Evolutionary conservation across 1,140 invertebrate species (phyloP), one percentile per base, ranked within the genome.

Genomic region (Coboldia fuscipes): DNA sequence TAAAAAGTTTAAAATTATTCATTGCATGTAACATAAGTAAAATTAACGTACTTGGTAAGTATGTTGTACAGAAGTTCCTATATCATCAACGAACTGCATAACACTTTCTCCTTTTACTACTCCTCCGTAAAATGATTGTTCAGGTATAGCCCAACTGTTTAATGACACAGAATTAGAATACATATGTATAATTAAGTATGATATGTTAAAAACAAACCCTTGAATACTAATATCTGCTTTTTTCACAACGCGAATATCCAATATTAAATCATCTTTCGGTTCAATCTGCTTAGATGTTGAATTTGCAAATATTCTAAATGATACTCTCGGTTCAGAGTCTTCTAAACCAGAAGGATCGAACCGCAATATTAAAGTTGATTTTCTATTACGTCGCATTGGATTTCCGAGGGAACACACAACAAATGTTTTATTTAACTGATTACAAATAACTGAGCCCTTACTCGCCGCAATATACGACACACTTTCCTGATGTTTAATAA

Each of bases 121-220:
- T 15, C 88, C 86, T 30, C 84, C 83, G 48, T 89, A 96, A 46
- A 81, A 76, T 14, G 88, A 74, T 56, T 81, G 72, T 45, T 76
- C 73, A 2, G 76, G 77, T 21, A 63, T 52, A 8, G 73, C 65
- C 48, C 61, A 58, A 26, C 72, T 72, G 49, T 24, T 61, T n/a
- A n/a, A n/a, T n/a, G n/a, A n/a, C n/a, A n/a, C n/a, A n/a, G n/a
- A n/a, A n/a, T n/a, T n/a, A n/a, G n/a, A n/a, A n/a, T 60, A 39
- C 18, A 39, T 41, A 45, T 9, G 33, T 28, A 12, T 10, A 30
- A 35, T 13, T 18, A 14, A n/a, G n/a, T n/a, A n/a, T n/a, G n/a
- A n/a, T n/a, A n/a, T n/a, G n/a, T n/a, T n/a, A n/a, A n/a, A n/a
- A n/a, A n/a, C n/a, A n/a, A n/a, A 81, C 74, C 83, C 84, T 42